Evolutionary conservation across 1,140 invertebrate species (phyloP).

Genomic region (Leptoteleia sp.): DNA sequence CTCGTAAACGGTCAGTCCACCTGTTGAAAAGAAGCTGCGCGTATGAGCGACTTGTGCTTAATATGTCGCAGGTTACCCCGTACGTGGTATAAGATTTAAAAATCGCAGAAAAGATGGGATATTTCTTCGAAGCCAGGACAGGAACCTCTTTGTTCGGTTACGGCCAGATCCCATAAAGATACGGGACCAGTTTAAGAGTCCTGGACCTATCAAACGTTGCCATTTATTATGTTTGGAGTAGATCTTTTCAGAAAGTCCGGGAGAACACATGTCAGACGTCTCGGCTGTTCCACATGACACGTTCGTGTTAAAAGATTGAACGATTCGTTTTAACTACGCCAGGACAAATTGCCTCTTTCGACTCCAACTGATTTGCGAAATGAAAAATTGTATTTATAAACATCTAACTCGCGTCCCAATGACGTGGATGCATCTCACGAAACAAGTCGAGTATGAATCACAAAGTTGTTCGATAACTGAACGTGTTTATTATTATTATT

Average conservation of each 20-base stretch:
- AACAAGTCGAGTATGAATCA: conserved; percentile 25
- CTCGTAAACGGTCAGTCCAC: conserved; percentile 44
- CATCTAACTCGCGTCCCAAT: too few species aligned
- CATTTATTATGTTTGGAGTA: conserved; percentile 65
- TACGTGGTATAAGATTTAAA: conserved; percentile 71
- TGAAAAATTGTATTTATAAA: background rate
- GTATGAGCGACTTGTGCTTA: conserved; percentile 17
- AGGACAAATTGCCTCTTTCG: conserved; percentile 2
- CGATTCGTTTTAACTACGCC: conserved; percentile 21
- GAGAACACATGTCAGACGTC: conserved; percentile 39
- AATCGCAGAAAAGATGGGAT: conserved; percentile 75
- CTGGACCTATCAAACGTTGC: conserved; percentile 60
- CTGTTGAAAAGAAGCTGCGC: conserved; percentile 39
- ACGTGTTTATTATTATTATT: conserved; percentile 7
- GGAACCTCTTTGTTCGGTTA: conserved; percentile 69
- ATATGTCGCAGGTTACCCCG: conserved; percentile 21
- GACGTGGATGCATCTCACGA: background rate
- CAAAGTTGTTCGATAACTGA: background rate
- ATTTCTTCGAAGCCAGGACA: conserved; percentile 73
- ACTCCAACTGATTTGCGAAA: background rate
- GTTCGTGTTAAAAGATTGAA: background rate
- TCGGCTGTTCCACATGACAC: background rate
- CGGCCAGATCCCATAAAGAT: conserved; percentile 76
- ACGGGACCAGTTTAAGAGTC: conserved; percentile 73
- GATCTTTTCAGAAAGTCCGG: conserved; percentile 71